These are phyloP conservation scores for Tinea trinotella DNA, from an alignment of 2,888 invertebrate genomes.

Conservation along the genomic window DNA sequence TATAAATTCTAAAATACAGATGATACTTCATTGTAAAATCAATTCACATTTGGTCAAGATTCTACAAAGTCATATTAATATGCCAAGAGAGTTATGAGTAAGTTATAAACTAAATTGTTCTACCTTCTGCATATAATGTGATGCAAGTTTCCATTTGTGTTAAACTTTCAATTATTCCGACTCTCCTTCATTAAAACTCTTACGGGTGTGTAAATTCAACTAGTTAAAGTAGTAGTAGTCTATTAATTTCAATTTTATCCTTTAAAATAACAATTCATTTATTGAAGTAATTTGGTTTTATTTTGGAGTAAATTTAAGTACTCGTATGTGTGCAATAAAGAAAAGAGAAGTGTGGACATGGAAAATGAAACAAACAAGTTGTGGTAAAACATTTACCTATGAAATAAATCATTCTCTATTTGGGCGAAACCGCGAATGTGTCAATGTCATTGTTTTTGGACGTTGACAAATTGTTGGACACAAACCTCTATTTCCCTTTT, in stretches of 20 bases:
- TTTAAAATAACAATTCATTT: too few relatives aligned
- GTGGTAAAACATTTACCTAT: slow-evolving; percentile 2
- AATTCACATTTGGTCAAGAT: not conserved
- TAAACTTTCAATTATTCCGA: not conserved
- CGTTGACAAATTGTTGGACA: slow-evolving; percentile 27
- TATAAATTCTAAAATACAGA: slow-evolving; percentile 38
- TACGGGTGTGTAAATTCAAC: too few relatives aligned
- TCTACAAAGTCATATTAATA: not conserved
- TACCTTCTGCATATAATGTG: not conserved
- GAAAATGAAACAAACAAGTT: slow-evolving; percentile 4
- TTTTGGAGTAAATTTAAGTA: too few relatives aligned
- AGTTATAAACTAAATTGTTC: too few relatives aligned
- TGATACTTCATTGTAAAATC: not conserved
- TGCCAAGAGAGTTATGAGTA: too few relatives aligned
- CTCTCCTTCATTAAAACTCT: not conserved
- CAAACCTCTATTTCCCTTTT: slow-evolving; percentile 26
- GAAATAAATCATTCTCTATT: slow-evolving; percentile 17
- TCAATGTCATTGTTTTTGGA: slow-evolving; percentile 28
- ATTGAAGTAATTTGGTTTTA: too few relatives aligned
- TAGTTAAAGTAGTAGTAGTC: too few relatives aligned
- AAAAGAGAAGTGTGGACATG: too few relatives aligned
- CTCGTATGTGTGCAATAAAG: too few relatives aligned
- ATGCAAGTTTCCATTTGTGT: not conserved
- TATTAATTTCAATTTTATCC: too few relatives aligned
- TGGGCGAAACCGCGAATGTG: slow-evolving; percentile 23